phyloP scores from a whole-genome alignment of 1,140 invertebrate genomes.

The Cherax destructor region DNA sequence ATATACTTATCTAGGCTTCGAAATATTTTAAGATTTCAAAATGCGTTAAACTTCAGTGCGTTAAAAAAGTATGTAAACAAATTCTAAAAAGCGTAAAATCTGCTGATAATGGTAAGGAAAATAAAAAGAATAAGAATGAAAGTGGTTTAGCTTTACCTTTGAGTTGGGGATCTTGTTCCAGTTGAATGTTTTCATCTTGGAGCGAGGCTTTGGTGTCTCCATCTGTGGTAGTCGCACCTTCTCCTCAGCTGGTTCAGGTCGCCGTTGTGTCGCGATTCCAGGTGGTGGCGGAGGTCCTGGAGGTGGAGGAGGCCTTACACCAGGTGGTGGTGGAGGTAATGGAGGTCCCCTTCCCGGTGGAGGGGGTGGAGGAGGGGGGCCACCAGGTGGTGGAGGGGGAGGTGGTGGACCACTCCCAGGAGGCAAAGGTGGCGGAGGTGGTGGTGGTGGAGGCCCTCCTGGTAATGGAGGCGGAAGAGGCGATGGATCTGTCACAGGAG shows the following conservation, averaged over 20 bases:
- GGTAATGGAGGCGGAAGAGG: constrained; percentile 42
- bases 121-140: no score
- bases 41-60: no score
- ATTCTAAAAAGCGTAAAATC: no score
- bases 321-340: constrained; percentile 73
- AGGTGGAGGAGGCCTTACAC: constrained; percentile 70
- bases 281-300: constrained; percentile 72
- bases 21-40: no score
- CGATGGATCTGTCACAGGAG: constrained; percentile 73
- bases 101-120: no score
- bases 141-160: constrained; percentile 78
- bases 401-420: constrained; percentile 74
- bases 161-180: constrained; percentile 95
- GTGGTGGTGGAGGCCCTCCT: constrained; percentile 15
- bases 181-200: constrained; percentile 96
- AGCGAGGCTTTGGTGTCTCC: constrained; percentile 89
- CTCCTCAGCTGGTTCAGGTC: constrained; percentile 73
- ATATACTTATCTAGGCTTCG: no score
- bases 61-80: no score
- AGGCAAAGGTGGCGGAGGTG: constrained; percentile 51
- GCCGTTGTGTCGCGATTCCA: constrained; percentile 58
- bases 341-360: constrained; percentile 60
- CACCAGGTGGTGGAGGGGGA: constrained; percentile 73
- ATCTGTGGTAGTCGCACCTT: constrained; percentile 84
- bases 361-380: constrained; percentile 68